Percentiles rank a stretch among this genome's conserved stretches.
phyloP scores from a whole-genome alignment of 2,113 vertebrate species.

The Scomber scombrus region DNA sequence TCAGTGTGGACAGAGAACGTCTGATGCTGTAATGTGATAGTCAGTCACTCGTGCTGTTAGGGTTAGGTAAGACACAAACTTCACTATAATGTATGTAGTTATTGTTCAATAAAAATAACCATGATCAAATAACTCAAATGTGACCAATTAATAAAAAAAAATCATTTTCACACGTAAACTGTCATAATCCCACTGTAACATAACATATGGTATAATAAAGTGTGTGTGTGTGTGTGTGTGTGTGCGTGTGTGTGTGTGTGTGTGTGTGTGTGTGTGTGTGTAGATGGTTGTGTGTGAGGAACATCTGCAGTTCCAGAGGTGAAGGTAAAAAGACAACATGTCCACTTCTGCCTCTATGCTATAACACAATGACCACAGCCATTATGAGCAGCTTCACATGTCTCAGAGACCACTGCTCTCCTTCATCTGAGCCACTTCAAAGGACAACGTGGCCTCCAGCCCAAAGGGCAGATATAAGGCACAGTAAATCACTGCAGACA shows the following conservation, averaged over 20 bases:
- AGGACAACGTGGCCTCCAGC: conserved; percentile 62
- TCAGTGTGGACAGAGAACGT: too few species aligned
- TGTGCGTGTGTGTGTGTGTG: too few species aligned
- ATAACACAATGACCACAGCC: conserved; percentile 48
- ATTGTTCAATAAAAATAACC: background rate
- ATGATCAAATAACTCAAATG: background rate
- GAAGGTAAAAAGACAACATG: background rate
- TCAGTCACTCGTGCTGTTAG: too few species aligned
- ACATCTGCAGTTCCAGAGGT: background rate
- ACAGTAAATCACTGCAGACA: conserved; percentile 59
- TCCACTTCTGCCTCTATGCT: conserved; percentile 5
- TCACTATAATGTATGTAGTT: background rate
- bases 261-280: background rate
- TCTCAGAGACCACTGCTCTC: conserved; percentile 40
- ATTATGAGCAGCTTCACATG: conserved; percentile 62
- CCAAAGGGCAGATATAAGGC: conserved; percentile 32
- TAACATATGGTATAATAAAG: too few species aligned
- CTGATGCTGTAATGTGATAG: too few species aligned
- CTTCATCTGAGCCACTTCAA: conserved; percentile 76
- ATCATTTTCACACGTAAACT: too few species aligned
- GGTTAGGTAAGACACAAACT: background rate
- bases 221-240: too few species aligned
- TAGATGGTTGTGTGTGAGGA: background rate
- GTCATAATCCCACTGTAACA: too few species aligned
- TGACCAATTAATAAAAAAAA: too few species aligned